These are phyloP conservation scores for Mirounga angustirostris DNA, from an alignment of 2,113 vertebrate genomes.

Conservation along the genomic window DNA sequence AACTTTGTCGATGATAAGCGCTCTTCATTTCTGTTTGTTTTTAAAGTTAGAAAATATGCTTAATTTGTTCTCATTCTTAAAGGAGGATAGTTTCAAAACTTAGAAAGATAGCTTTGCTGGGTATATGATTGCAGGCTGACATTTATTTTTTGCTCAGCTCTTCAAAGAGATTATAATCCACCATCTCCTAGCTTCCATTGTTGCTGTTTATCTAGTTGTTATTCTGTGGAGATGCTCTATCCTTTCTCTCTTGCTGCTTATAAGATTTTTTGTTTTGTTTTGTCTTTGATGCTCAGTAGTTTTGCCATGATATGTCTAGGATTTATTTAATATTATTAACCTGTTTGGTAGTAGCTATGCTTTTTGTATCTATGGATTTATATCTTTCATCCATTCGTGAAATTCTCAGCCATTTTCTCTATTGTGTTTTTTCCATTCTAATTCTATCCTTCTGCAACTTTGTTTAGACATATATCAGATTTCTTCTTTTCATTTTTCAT, in stretches of 20 bases:
- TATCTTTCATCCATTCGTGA: neutral
- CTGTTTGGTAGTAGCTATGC: neutral
- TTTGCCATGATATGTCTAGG: neutral
- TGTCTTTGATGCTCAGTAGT: neutral
- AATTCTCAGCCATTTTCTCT: neutral
- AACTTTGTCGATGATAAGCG: neutral
- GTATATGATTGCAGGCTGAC: neutral
- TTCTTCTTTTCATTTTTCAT: neutral
- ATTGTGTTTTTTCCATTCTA: neutral
- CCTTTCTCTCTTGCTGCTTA: neutral
- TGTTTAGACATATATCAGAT: neutral
- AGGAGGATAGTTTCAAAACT: neutral
- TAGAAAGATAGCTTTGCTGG: neutral
- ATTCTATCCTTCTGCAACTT: neutral
- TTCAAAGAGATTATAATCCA: neutral
- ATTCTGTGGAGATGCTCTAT: neutral
- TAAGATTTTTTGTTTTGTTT: neutral
- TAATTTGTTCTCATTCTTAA: neutral
- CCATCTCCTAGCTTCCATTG: neutral
- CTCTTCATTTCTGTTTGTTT: neutral
- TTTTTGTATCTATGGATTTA: slow-evolving; percentile 13
- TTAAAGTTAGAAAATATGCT: neutral
- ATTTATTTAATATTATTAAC: neutral
- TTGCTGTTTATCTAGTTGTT: neutral
- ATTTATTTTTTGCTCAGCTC: neutral